phyloP scores from a whole-genome alignment of 2,113 vertebrate species.

The Pomatostomus ruficeps region DNA sequence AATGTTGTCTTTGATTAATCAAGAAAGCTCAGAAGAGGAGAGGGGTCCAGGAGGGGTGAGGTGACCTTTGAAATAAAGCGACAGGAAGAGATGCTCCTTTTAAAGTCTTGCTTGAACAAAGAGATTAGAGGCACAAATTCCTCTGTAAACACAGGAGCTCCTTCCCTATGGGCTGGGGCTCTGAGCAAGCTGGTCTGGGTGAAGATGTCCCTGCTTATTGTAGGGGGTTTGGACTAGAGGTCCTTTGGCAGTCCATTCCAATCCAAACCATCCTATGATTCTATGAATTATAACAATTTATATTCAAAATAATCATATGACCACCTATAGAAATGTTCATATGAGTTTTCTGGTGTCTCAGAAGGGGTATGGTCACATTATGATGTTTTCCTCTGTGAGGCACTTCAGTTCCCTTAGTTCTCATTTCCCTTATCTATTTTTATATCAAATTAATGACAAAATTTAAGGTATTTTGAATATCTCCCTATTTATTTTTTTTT shows the following conservation, averaged over 20 bases:
- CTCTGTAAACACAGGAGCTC: not conserved
- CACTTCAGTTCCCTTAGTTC: not conserved
- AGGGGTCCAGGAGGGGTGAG: not conserved
- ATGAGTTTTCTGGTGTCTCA: not conserved
- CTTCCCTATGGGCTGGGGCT: not conserved
- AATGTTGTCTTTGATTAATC: not conserved
- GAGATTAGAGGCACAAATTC: not conserved
- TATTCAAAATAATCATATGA: not conserved
- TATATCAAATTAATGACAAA: not conserved
- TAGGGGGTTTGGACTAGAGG: fast-evolving
- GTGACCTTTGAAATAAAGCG: not conserved
- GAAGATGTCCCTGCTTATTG: not conserved
- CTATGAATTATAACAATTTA: not conserved
- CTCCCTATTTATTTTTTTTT: not conserved
- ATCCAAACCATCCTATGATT: not conserved
- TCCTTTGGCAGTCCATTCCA: not conserved
- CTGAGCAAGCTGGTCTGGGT: not conserved
- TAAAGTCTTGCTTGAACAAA: not conserved
- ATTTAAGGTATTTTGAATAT: not conserved
- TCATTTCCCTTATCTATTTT: not conserved
- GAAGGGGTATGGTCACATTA: not conserved
- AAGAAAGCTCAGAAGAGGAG: not conserved
- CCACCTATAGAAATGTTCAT: not conserved
- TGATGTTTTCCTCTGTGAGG: not conserved
- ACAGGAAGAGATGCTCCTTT: not conserved